These are phyloP conservation scores for Orchesella flavescens DNA, from an alignment of 2,888 invertebrate genomes.

Conservation along the genomic window DNA sequence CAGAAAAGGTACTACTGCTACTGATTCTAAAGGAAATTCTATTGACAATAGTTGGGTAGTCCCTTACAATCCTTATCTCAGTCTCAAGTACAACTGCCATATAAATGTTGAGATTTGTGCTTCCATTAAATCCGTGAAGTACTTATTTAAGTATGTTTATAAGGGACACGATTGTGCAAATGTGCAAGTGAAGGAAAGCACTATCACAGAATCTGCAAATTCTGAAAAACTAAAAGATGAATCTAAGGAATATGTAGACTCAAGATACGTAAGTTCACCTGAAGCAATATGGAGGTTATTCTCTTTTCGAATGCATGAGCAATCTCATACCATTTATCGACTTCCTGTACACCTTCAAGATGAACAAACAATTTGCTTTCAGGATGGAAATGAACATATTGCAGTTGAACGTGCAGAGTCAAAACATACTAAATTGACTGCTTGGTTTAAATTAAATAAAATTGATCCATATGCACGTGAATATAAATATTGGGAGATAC, in stretches of 20 bases:
- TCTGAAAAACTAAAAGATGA: constrained; percentile 69
- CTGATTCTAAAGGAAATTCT: not conserved
- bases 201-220: no score
- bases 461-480: constrained; percentile 54
- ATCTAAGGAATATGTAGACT: constrained; percentile 72
- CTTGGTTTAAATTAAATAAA: constrained; percentile 71
- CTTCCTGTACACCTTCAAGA: constrained; percentile 73
- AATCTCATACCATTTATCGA: constrained; percentile 73
- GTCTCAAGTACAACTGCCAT: constrained; percentile 73
- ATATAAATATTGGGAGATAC: constrained; percentile 68
- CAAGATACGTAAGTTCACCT: constrained; percentile 72
- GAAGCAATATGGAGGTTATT: constrained; percentile 73
- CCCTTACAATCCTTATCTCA: constrained; percentile 73
- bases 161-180: constrained; percentile 68
- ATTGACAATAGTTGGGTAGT: constrained; percentile 74
- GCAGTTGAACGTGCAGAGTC: constrained; percentile 51
- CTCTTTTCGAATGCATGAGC: constrained; percentile 72
- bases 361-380: constrained; percentile 66
- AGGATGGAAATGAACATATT: constrained; percentile 14
- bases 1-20: constrained; percentile 23
- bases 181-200: not conserved
- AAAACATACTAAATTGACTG: constrained; percentile 67
- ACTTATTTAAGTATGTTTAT: constrained; percentile 71
- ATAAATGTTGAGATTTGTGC: constrained; percentile 74
- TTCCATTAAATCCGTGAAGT: constrained; percentile 65